Base-by-base conservation (phyloP, 2,888 invertebrate species). In the Timema cristinae region DNA sequence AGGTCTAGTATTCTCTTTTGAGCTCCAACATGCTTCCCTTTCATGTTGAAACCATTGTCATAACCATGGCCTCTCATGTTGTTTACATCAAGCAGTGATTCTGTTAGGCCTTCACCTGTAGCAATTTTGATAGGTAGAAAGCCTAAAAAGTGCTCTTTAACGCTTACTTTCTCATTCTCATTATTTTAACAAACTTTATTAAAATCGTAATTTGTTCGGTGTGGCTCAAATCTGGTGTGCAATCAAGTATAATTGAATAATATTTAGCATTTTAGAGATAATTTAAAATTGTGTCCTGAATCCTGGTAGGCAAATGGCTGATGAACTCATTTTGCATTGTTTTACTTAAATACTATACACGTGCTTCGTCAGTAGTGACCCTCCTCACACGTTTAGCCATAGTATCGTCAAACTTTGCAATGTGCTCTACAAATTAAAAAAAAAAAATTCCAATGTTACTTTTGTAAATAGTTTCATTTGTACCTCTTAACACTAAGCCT, bases 61-160 rank as follows among this genome's bases (percentile, higher is more conserved):
- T 66, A 66, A 15, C 66, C 66, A 15, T 66, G 66, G 7, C 66
- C 66, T 7, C 47, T 66, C 66, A 16, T 66, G 66, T 49, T 9
- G 2, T 66, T 7, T 49, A 48, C 13, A 32, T 49, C 8, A 47
- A 66, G 66, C 47, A 66, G 47, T n/a, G 49, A n/a, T 66, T 66
- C 66, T 66, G 13, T 10, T 13, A 49, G 66, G 4, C 66, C 13
- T 16, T 16, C 32, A 66, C 66, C 13, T 66, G 66, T 48, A 66
- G 66, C 2, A 66, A 48, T 66, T n/a, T 6, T 66, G 49, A 66
- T 13, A 66, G 15, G 66, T 48, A 66, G 1, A 66, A 66, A n/a
- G 5, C 32, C 32, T 2, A 32, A 32, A 32, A 32, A 32, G 32
- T 32, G 1, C 32, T 32, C 32, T 32, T 32, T 32, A 32, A 32